Conservation (phyloP, 1,140 invertebrate genomes). For the Drosophila athabasca region DNA sequence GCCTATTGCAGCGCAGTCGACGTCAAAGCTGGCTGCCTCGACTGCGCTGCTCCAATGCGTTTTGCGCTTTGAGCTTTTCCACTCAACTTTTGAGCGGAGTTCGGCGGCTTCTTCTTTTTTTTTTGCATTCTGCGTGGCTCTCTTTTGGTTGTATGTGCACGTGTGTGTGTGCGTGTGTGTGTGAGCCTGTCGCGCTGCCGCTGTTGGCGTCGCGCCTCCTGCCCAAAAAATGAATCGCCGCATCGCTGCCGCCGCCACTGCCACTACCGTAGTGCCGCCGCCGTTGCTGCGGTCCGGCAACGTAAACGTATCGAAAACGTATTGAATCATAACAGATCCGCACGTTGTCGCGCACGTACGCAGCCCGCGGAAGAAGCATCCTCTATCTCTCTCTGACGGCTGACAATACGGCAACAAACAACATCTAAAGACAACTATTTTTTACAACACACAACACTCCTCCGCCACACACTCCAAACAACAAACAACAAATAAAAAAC, state of each 20-base stretch:
- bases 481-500: not conserved
- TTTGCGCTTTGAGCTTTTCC: conserved; percentile 28
- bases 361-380: conserved; percentile 75
- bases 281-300: conserved; percentile 57
- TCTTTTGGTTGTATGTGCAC: conserved; percentile 42
- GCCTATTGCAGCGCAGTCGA: conserved; percentile 12
- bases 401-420: conserved; percentile 19
- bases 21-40: not conserved
- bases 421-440: not conserved
- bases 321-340: conserved; percentile 82
- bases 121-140: conserved; percentile 63
- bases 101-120: conserved; percentile 28
- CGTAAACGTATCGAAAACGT: conserved; percentile 79
- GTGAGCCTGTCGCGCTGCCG: conserved; percentile 65
- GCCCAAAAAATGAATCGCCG: no score
- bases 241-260: conserved; percentile 30
- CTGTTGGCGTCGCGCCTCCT: conserved; percentile 44
- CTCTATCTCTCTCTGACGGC: conserved; percentile 42
- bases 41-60: conserved; percentile 27
- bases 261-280: conserved; percentile 21
- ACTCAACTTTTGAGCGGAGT: conserved; percentile 34
- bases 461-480: conserved; percentile 5
- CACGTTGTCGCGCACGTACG: conserved; percentile 81
- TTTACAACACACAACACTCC: conserved; percentile 8
- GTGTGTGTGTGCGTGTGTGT: conserved; percentile 38